Evolutionary conservation across 2,797 vertebrate species (phyloP).

Genomic region (Epinephelus awoara): DNA sequence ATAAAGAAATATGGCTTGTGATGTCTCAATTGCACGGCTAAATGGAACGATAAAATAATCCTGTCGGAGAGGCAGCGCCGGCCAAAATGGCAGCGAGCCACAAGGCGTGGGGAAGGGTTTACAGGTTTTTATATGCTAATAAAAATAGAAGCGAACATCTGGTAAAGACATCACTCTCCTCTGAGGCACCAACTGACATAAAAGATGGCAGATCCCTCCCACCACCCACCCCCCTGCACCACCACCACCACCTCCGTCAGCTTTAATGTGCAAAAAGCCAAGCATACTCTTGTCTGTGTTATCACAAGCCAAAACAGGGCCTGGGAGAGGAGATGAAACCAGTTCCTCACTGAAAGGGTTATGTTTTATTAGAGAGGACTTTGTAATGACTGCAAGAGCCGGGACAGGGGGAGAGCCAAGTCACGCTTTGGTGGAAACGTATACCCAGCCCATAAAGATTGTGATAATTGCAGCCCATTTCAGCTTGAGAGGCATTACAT

Average conservation of each 20-base stretch:
- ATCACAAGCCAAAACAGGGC: conserved; percentile 72
- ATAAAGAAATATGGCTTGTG: conserved; percentile 58
- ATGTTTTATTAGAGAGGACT: conserved; percentile 79
- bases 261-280: conserved; percentile 73
- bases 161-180: conserved; percentile 77
- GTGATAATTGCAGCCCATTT: conserved; percentile 74
- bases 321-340: conserved; percentile 74
- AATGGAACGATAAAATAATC: conserved; percentile 73
- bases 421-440: conserved; percentile 80
- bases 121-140: conserved; percentile 73
- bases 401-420: conserved; percentile 49
- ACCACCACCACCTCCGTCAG: conserved; percentile 44
- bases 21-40: conserved; percentile 63
- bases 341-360: conserved; percentile 75
- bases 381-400: conserved; percentile 64
- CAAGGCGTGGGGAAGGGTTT: conserved; percentile 56
- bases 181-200: conserved; percentile 73
- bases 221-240: conserved; percentile 12
- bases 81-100: conserved; percentile 66
- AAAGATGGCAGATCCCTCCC: conserved; percentile 68
- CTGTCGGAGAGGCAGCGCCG: conserved; percentile 53
- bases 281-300: conserved; percentile 70
- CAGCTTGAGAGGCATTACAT: conserved; percentile 73
- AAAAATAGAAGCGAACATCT: conserved; percentile 82
- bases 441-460: conserved; percentile 77